Evolutionary conservation across 2,797 vertebrate species (phyloP).

Genomic region (Pangasius mekongensis): DNA sequence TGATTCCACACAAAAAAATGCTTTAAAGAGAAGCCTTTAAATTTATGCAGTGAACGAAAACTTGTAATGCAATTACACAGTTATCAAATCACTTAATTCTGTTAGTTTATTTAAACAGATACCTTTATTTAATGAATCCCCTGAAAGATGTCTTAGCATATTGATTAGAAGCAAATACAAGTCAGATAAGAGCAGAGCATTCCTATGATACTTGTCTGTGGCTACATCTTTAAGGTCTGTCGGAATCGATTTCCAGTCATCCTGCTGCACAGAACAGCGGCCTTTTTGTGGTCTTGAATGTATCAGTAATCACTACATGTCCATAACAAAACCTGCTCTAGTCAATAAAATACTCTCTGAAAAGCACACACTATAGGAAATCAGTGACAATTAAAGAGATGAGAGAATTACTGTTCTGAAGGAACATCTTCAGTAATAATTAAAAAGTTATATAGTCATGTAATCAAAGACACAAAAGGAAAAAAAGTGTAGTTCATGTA

Average conservation of each 20-base stretch:
- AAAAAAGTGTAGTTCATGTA: not conserved
- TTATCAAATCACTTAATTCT: not conserved
- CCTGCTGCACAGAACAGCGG: slow-evolving; percentile 32
- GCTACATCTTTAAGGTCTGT: slow-evolving; percentile 16
- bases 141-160: not conserved
- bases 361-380: slow-evolving; percentile 61
- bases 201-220: not conserved
- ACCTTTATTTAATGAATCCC: not conserved
- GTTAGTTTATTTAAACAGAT: slow-evolving; percentile 8
- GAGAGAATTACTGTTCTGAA: slow-evolving; percentile 25
- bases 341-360: slow-evolving; percentile 59
- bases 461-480: slow-evolving; percentile 15
- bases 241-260: slow-evolving; percentile 31
- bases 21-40: not conserved
- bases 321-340: slow-evolving; percentile 58
- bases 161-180: not conserved
- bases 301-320: slow-evolving; percentile 57
- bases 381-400: slow-evolving; percentile 56
- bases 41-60: not conserved
- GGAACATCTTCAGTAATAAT: not conserved
- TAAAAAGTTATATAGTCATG: not conserved
- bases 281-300: slow-evolving; percentile 18
- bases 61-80: not conserved
- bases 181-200: not conserved
- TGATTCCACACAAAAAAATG: not conserved